A percentile compares a stretch with the other conserved stretches of the same genome.
Conservation (phyloP, 2,797 vertebrate genomes). For the Tapirus indicus region DNA sequence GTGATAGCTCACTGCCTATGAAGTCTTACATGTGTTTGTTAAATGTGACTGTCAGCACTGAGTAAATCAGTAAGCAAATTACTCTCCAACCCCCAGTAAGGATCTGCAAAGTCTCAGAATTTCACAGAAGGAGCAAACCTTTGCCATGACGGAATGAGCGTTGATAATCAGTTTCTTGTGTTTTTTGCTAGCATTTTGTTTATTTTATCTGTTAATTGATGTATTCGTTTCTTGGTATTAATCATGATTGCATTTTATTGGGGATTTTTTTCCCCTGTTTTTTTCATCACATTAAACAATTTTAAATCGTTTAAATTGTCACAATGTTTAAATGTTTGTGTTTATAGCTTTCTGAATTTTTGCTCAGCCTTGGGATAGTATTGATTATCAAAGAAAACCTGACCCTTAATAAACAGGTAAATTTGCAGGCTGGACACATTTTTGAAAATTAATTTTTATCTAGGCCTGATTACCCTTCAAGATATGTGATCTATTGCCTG, state of each 20-base stretch:
- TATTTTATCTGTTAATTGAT: neutral
- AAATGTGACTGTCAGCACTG: constrained; percentile 3
- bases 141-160: neutral
- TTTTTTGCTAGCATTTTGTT: constrained; percentile 25
- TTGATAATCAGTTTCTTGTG: neutral
- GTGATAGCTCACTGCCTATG: neutral
- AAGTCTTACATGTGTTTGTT: neutral
- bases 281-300: neutral
- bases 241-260: constrained; percentile 14
- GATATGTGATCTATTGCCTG: constrained; percentile 4
- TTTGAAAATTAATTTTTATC: constrained; percentile 55
- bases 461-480: constrained; percentile 35
- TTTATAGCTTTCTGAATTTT: constrained; percentile 57
- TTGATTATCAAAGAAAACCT: neutral
- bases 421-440: neutral
- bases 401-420: neutral
- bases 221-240: neutral
- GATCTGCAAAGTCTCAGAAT: neutral
- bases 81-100: neutral
- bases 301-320: constrained; percentile 32
- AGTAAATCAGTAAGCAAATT: constrained; percentile 38
- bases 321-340: constrained; percentile 37
- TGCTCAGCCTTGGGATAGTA: neutral
- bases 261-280: neutral
- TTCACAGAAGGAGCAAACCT: neutral